phyloP scores from a whole-genome alignment of 2,888 invertebrate species.

The Mimas tiliae region DNA sequence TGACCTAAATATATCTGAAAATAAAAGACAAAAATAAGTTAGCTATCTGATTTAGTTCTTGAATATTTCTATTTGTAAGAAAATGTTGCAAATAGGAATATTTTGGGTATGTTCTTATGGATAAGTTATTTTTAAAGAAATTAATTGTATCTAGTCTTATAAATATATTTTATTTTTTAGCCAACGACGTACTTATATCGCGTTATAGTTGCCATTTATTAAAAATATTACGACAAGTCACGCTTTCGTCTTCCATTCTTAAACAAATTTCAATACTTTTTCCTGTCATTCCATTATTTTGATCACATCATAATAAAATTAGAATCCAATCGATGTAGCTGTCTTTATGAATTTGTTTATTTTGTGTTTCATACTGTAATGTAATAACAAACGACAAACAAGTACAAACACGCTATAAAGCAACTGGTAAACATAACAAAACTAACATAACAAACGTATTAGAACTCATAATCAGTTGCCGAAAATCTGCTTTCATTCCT shows the following conservation, averaged over 20 bases:
- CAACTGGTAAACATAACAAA: slow-evolving; percentile 46
- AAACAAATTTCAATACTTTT: neutral
- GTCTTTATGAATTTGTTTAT: slow-evolving; percentile 8
- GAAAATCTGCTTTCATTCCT: slow-evolving; percentile 70
- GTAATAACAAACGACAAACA: slow-evolving; percentile 11
- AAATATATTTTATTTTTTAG: neutral
- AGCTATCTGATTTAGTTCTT: slow-evolving; percentile 3
- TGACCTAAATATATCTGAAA: slow-evolving; percentile 18
- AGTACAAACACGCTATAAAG: slow-evolving; percentile 48
- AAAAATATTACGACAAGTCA: neutral
- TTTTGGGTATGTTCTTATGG: too few relatives aligned
- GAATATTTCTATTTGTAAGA: neutral
- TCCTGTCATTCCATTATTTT: neutral
- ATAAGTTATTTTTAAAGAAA: neutral
- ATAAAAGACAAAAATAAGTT: slow-evolving; percentile 8
- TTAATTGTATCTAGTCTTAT: neutral
- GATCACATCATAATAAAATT: neutral
- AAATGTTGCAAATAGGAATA: neutral
- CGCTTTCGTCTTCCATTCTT: neutral
- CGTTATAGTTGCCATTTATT: neutral
- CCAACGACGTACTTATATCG: neutral
- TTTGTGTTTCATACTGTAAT: neutral
- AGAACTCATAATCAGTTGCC: slow-evolving; percentile 66
- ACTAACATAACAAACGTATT: slow-evolving; percentile 47
- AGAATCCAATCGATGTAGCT: neutral